Base-by-base conservation (phyloP, 2,888 invertebrate species). In the Geophilus truncorum region DNA sequence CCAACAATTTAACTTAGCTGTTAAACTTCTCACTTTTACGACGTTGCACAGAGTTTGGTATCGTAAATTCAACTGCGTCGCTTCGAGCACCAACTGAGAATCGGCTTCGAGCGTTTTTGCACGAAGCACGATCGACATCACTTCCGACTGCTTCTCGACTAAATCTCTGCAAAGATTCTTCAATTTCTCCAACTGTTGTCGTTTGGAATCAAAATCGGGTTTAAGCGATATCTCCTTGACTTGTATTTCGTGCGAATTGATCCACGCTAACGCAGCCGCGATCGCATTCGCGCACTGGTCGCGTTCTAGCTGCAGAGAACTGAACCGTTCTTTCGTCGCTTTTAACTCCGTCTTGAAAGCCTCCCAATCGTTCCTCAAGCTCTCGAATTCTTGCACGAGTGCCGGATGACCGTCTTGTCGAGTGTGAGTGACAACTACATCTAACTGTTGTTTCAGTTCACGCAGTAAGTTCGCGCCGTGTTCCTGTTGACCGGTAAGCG, bases 201-300 rank as follows among this genome's bases (percentile, higher is more conserved):
- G 89, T 87, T 97, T 97, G 1, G 94, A 91, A 83, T 94, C 94
- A 36, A 94, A 91, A 3, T 93, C 94, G 85, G 92, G 95, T 87
- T 94, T 94, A 1, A 96, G 89, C 83, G 94, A 94, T 87, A 95
- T 95, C 86, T 96, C 95, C 87, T 96, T 94, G 0, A 96, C 91
- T 85, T 93, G 92, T 78, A 90, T 90, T 87, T 97, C 97, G 85
- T 93, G 93, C 79, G 92, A 90, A 86, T 94, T 94, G 78, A 95
- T 89, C 97, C 97, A 97, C 77, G 91, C 90, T 85, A 93, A 93
- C 1, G 97, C 88, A 81, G 91, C 91, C 83, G 94, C 93, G 36
- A 95, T 90, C 23, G 92, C 90, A 77, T 91, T 91, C 84, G 94
- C 93, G 84, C 94, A 94, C 85, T 93, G 92, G 70, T 92, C 92